These are phyloP conservation scores for Eilema depressum DNA, from an alignment of 2,888 invertebrate genomes.

Conservation along the genomic window DNA sequence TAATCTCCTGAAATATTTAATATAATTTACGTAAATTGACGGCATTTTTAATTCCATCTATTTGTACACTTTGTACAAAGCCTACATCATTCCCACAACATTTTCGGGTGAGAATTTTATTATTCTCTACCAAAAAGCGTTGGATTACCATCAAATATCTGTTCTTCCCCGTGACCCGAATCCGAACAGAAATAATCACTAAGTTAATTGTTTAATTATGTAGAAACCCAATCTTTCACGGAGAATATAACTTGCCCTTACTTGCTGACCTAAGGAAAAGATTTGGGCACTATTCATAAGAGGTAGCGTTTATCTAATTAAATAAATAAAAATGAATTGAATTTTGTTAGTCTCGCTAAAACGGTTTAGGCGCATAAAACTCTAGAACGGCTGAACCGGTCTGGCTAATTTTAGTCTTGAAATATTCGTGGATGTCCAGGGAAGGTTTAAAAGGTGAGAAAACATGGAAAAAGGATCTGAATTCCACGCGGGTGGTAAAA, in stretches of 20 bases:
- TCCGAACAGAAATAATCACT: slow-evolving; percentile 29
- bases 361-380: no score
- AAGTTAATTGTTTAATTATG: slow-evolving; percentile 51
- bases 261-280: neutral
- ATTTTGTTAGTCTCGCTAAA: no score
- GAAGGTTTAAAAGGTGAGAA: no score
- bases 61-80: neutral
- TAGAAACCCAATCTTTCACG: slow-evolving; percentile 46
- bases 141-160: slow-evolving; percentile 5
- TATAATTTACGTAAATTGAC: no score
- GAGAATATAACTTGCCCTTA: slow-evolving; percentile 26
- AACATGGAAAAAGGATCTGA: no score
- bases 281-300: neutral
- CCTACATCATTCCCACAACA: neutral
- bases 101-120: neutral
- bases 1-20: no score
- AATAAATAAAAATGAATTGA: no score
- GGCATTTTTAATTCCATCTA: no score
- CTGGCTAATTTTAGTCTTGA: no score
- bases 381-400: no score
- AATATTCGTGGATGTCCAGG: no score
- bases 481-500: no score
- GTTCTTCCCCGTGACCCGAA: neutral
- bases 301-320: neutral
- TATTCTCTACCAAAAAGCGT: neutral